Conservation (phyloP, 2,113 vertebrate species). For the Psophia crepitans region DNA sequence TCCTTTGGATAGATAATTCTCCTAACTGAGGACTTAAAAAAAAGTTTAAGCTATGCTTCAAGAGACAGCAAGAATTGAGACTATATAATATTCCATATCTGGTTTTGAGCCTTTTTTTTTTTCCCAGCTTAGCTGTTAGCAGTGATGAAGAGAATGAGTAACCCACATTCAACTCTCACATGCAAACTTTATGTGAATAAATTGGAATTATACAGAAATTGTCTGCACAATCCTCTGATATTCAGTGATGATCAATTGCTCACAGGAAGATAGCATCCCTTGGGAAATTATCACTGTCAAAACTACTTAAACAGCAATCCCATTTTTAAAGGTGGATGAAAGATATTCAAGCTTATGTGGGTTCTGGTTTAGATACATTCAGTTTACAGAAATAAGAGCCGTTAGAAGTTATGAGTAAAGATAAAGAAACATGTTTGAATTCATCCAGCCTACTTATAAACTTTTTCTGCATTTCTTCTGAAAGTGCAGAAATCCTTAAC, state of each 20-base stretch:
- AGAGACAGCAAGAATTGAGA: background rate
- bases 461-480: background rate
- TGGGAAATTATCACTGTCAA: background rate
- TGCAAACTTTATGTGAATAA: background rate
- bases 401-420: background rate
- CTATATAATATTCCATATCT: background rate
- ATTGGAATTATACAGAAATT: background rate
- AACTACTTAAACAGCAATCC: background rate
- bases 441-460: background rate
- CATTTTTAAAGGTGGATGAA: background rate
- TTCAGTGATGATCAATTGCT: background rate
- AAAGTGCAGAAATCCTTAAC: background rate
- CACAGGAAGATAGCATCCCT: background rate
- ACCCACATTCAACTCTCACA: background rate
- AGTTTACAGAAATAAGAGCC: background rate
- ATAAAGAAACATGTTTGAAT: background rate
- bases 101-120: background rate
- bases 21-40: background rate
- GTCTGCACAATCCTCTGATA: background rate
- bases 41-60: background rate
- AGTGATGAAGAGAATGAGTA: background rate
- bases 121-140: background rate
- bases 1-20: background rate
- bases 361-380: background rate
- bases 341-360: background rate